Percentiles rank a stretch among this genome's conserved stretches.
These are phyloP conservation scores for Collichthys lucidus DNA, from an alignment of 2,113 vertebrate genomes.

Conservation along the genomic window DNA sequence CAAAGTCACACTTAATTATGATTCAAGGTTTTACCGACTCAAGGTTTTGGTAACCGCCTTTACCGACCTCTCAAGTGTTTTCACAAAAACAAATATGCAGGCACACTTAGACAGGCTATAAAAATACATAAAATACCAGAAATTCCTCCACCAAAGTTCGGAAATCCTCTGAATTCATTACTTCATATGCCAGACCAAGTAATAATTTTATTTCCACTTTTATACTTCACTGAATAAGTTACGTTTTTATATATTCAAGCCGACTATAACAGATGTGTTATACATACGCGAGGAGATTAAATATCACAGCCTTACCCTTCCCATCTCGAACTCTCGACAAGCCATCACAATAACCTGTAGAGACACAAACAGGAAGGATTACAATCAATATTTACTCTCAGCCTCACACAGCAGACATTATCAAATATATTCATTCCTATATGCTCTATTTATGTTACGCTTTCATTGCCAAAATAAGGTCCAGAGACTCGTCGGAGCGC, in stretches of 20 bases:
- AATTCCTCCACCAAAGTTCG: background rate
- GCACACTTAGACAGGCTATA: background rate
- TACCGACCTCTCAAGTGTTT: background rate
- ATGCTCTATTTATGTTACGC: background rate
- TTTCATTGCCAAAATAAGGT: background rate
- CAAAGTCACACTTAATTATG: background rate
- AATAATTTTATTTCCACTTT: background rate
- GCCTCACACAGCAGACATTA: background rate
- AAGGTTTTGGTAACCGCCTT: background rate
- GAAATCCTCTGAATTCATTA: background rate
- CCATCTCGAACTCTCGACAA: slow-evolving; percentile 99
- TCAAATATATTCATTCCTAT: background rate
- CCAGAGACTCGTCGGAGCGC: background rate
- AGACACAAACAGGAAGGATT: slow-evolving; percentile 58
- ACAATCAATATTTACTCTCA: slow-evolving; percentile 25
- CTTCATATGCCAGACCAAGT: background rate
- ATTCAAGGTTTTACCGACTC: background rate
- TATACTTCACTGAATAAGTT: background rate
- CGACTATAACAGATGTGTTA: background rate
- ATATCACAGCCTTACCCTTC: slow-evolving; percentile 88
- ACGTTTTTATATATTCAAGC: background rate
- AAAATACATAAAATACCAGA: background rate
- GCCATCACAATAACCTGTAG: slow-evolving; percentile 98
- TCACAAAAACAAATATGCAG: background rate
- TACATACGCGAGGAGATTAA: slow-evolving; percentile 3